Evolutionary conservation across 2,888 invertebrate genomes (phyloP).

Genomic region (Trichogramma evanescens): DNA sequence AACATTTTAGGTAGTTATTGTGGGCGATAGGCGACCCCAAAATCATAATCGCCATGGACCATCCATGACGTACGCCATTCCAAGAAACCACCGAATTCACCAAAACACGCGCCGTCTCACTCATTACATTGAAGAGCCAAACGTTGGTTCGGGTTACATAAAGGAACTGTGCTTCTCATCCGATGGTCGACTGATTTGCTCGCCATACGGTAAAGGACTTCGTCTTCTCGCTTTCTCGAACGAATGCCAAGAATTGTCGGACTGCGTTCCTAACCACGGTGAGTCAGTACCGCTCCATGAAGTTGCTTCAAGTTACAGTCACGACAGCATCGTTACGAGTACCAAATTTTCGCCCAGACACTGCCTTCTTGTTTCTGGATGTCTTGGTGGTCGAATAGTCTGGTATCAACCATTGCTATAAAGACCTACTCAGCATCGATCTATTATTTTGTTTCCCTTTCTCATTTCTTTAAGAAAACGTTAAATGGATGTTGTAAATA

Average conservation of each 20-base stretch:
- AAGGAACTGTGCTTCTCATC: constrained; percentile 88
- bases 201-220: constrained; percentile 81
- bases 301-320: constrained; percentile 65
- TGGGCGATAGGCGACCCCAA: constrained; percentile 38
- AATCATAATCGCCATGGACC: constrained; percentile 34
- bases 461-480: constrained; percentile 13
- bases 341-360: constrained; percentile 85
- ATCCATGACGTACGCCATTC: constrained; percentile 41
- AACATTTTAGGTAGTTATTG: constrained; percentile 33
- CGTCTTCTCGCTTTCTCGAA: constrained; percentile 75
- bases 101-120: constrained; percentile 72
- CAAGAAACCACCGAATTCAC: constrained; percentile 52
- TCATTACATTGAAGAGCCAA: constrained; percentile 78
- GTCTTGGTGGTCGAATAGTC: constrained; percentile 77
- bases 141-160: constrained; percentile 83
- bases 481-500: constrained; percentile 2
- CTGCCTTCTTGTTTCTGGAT: constrained; percentile 82
- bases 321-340: constrained; percentile 78
- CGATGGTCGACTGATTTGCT: constrained; percentile 84
- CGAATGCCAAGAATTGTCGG: constrained; percentile 70
- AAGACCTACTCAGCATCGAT: neutral
- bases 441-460: constrained; percentile 2
- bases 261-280: constrained; percentile 53
- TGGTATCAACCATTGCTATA: constrained; percentile 74
- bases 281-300: constrained; percentile 55